These are phyloP conservation scores for Buathra laborator DNA, from an alignment of 2,888 invertebrate species.

Conservation along the genomic window DNA sequence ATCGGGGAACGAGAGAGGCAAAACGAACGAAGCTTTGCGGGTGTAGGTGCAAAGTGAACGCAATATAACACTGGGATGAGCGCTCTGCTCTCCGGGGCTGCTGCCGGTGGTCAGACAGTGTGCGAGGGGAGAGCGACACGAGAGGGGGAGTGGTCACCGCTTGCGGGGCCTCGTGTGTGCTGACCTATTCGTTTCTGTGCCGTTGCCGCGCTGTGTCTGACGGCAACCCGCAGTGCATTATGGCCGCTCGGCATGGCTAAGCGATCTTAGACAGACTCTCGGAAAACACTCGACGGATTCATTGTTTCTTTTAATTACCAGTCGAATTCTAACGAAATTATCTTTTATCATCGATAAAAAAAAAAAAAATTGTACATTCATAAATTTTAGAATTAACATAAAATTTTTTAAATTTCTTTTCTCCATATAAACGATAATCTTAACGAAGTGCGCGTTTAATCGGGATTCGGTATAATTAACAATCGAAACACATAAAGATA, in stretches of 20 bases:
- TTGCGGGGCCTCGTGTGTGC: conserved; percentile 80
- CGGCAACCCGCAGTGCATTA: conserved; percentile 81
- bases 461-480: too few species aligned
- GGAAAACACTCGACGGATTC: background rate
- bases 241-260: conserved; percentile 80
- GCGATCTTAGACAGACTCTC: conserved; percentile 60
- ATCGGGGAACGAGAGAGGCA: conserved; percentile 52
- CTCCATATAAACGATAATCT: too few species aligned
- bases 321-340: too few species aligned
- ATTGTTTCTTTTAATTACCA: background rate
- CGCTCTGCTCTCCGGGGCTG: conserved; percentile 41
- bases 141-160: conserved; percentile 83
- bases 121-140: conserved; percentile 77
- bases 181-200: conserved; percentile 84
- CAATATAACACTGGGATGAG: conserved; percentile 71
- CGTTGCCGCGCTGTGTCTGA: conserved; percentile 70
- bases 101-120: conserved; percentile 66
- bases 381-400: too few species aligned
- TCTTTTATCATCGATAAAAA: too few species aligned
- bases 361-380: too few species aligned
- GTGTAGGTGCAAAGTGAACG: conserved; percentile 82
- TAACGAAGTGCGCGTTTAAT: too few species aligned
- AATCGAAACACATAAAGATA: too few species aligned
- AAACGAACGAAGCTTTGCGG: conserved; percentile 38
- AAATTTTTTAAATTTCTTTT: too few species aligned